Evolutionary conservation across 2,888 invertebrate species (phyloP), one percentile per base, ranked within the genome.

Genomic region (Lymantria monacha): DNA sequence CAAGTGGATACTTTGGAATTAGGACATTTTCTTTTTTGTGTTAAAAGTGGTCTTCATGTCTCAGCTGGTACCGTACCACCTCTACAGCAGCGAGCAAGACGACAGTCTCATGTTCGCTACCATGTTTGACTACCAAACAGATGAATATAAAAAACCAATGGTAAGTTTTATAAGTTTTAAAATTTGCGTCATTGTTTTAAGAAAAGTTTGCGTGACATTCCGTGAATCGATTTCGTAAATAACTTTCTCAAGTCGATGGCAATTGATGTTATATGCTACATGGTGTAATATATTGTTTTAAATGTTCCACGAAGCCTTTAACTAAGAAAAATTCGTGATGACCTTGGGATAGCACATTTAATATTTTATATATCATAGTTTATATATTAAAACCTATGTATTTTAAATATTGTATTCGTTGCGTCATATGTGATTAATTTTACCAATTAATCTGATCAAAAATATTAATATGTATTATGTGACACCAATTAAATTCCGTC

Each of bases 61-160:
- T 89, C 93, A 93, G 88, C 81, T 92, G 92, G 93, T 93, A 87
- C 93, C 93, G 56, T 93, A 87, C 75, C 80, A 89, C 76, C 78
- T 83, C 57, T 69, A 78, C 73, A 87, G 74, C 81, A 70, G 87
- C 85, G 92, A 91, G 74, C 89, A 87, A 74, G 92, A 91, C 85
- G 92, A 92, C 70, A 85, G 89, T 87, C 91, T 91, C 43, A 90
- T 91, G 91, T 91, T 91, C 83, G 88, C 91, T 66, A 92, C 91
- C 61, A 92, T 92, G 92, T 92, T 92, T 76, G 92, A 92, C 55
- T 90, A 88, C 75, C 91, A 91, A 70, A 76, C 82, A 63, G 91
- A 91, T 64, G 89, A 91, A 57, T 86, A 86, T 71, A 83, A 76
- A 66, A 90, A 89, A 64, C 82, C 87, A 64, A 69, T 76, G 86